A percentile compares a stretch with the other conserved stretches of the same genome.
Conservation (phyloP, 1,140 invertebrate genomes). For the Dendrolimus punctatus region DNA sequence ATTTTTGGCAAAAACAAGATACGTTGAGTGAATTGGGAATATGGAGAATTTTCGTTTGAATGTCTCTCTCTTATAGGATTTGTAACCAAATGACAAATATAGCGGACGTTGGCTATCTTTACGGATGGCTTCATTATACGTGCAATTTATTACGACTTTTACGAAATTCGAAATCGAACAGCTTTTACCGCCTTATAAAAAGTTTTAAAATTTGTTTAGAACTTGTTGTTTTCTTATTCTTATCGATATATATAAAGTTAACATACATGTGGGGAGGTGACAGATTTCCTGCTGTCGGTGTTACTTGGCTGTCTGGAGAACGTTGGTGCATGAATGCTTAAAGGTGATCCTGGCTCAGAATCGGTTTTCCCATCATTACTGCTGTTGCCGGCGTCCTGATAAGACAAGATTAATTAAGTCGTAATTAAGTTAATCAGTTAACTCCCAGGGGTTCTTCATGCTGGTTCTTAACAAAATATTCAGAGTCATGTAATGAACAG, state of each 20-base stretch:
- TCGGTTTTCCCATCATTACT: slow-evolving; percentile 59
- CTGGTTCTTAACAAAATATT: no score
- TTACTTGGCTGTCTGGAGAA: slow-evolving; percentile 55
- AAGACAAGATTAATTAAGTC: neutral
- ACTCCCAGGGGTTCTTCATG: no score
- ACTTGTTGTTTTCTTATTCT: neutral
- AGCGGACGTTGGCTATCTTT: no score
- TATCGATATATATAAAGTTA: neutral
- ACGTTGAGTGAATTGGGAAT: no score
- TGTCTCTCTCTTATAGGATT: no score
- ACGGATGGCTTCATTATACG: no score
- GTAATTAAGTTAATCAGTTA: no score
- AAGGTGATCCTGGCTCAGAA: slow-evolving; percentile 52
- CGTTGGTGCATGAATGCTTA: slow-evolving; percentile 42
- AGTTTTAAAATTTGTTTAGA: neutral
- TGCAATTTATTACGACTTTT: no score
- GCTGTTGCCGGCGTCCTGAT: slow-evolving; percentile 45
- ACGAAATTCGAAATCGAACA: neutral
- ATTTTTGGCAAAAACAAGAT: no score
- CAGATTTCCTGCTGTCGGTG: slow-evolving; percentile 46
- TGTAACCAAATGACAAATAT: no score
- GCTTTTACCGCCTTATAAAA: neutral
- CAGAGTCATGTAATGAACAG: no score
- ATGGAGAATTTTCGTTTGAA: no score
- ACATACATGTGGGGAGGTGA: slow-evolving; percentile 47